Base-by-base conservation (phyloP, 2,888 invertebrate genomes). In the Macrosoma leucophasiata region DNA sequence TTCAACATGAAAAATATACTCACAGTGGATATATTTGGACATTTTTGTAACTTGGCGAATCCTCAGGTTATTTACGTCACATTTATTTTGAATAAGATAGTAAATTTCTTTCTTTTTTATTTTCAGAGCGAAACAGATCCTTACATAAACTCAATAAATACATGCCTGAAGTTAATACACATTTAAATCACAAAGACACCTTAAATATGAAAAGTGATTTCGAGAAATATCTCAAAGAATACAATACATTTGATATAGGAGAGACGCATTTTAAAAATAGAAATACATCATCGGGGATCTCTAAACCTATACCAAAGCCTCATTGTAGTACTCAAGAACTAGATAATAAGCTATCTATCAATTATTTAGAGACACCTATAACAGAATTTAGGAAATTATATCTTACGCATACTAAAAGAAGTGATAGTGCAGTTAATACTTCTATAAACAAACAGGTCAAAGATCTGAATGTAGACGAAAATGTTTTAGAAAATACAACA, bases 381-480 rank as follows among this genome's bases (percentile, higher is more conserved):
- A 39, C 29, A 0, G 81, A 81, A 29, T 82, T 84, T 28, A 62
- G 82, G 31, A 77, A 74, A 41, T 43, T 72, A 2, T 82, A 82
- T 41, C 59, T 60, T 3, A 49, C 61, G 1, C 48, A 46, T 4
- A 39, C 9, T 17, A 32, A 25, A 24, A 28, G 31, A 25, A 25
- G n/a, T 15, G 3, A 25, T 27, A 15, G 11, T 21, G 47, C 54
- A 13, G 29, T 35, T 1, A 19, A 19, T 11, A 22, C 14, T n/a
- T n/a, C n/a, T n/a, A n/a, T n/a, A n/a, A n/a, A n/a, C n/a, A n/a
- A n/a, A n/a, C n/a, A n/a, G n/a, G n/a, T n/a, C n/a, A n/a, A n/a
- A n/a, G n/a, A 30, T 27, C 21, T 4, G 13, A 28, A 17, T 10
- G 13, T 35, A 17, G 28, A 21, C 4, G 33, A 15, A 23, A 23